Base-by-base conservation (phyloP, 2,797 vertebrate species). In the Mastacembelus armatus region DNA sequence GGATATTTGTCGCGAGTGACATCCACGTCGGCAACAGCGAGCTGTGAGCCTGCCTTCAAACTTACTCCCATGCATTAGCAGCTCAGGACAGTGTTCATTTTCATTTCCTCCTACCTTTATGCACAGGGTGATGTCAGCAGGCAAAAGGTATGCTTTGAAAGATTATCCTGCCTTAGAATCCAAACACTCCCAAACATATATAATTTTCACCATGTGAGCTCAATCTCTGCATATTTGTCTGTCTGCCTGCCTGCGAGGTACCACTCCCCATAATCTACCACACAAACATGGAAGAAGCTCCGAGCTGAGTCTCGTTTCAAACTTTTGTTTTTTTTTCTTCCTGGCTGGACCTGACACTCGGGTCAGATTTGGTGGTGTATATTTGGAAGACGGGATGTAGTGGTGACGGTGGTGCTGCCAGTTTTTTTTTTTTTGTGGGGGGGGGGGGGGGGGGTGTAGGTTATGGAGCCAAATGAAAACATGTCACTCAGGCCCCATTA, bases 401-500 rank as follows among this genome's bases (percentile, higher is more conserved):
- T 63, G 65, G 55, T 63, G 42, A 59, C 0, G 49, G n/a, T 26
- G 62, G 24, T 60, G 60, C 43, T 61, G 60, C 5, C 8, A 55
- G n/a, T n/a, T n/a, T n/a, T n/a, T n/a, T n/a, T n/a, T n/a, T n/a
- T n/a, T 12, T 50, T 66, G 48, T 49, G 55, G 18, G 65, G 40
- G 57, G n/a, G 66, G 24, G 15, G 40, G 10, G 38, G 15, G 38
- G 51, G 66, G 33, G 45, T 47, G 66, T 24, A 55, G 66, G 76
- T 63, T 74, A 78, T 4, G 1, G 60, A 83, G 66, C 70, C 72
- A 66, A 88, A 88, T 85, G 87, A 91, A 91, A 89, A 91, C 88
- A 87, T 87, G 90, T 92, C 90, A 92, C 78, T 91, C 92, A 92
- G 63, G 56, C 51, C 47, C 85, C 86, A 92, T 91, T 92, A 91